Evolutionary conservation across 2,113 vertebrate species (phyloP), one percentile per base, ranked within the genome.

Genomic region (Platichthys stellatus): DNA sequence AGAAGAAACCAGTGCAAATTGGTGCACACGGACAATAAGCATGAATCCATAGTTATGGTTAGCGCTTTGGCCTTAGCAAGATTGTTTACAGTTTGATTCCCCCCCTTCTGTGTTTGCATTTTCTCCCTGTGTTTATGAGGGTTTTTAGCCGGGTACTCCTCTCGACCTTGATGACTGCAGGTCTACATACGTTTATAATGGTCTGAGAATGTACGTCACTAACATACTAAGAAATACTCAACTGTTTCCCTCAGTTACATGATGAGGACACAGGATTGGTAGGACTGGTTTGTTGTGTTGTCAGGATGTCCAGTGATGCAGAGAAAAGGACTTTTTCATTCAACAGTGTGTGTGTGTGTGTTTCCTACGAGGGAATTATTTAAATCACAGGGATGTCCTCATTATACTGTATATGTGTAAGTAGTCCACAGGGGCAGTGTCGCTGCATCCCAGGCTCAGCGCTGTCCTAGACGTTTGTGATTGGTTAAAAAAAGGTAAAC

Each of bases 321-420:
- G 57, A 71, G 61, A 40, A 26, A 74, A 71, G 21, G 56, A 3
- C n/a, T 60, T 68, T 69, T 59, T 58, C 54, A 72, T 40, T 35
- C n/a, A 47, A 1, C 26, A 47, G 26, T 70, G 56, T 70, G 45
- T 40, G 13, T 23, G 45, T 28, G 13, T 24, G 26, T 40, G n/a
- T 40, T 40, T 49, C 63, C 43, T 7, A 23, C 20, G 13, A 26
- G 63, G 40, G 40, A 28, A 65, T 51, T 18, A 51, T 17, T 18
- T 51, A 17, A 31, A 31, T 31, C 6, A 7, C 47, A 14, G 57
- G 12, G 24, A 59, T 59, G 4, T 7, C 31, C 59, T 20, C 58
- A 17, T 14, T 6, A 28, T 61, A 17, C 35, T 9, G 2, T 38
- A 10, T 43, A 43, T 43, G 40, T 61, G 17, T 17, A 20, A 61